Evolutionary conservation across 2,888 invertebrate genomes (phyloP).

Genomic region (Scaptodrosophila latifasciaeformis): DNA sequence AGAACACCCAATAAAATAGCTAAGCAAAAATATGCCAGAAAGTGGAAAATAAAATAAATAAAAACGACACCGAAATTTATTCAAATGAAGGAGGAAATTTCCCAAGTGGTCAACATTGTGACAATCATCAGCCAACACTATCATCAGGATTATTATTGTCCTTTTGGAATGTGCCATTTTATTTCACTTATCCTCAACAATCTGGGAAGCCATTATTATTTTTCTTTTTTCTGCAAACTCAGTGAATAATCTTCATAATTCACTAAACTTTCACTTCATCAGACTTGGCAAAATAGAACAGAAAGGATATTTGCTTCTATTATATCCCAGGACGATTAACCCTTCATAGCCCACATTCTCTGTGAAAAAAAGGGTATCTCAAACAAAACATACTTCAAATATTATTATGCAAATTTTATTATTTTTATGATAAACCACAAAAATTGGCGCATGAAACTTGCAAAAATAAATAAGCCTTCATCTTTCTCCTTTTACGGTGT

Average conservation of each 20-base stretch:
- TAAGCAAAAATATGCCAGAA: too few relatives aligned
- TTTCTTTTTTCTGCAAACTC: constrained; percentile 20
- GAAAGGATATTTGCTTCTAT: constrained; percentile 18
- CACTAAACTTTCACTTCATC: constrained; percentile 67
- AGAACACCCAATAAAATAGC: too few relatives aligned
- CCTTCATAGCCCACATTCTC: too few relatives aligned
- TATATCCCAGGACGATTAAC: too few relatives aligned
- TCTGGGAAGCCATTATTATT: constrained; percentile 23
- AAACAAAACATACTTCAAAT: constrained; percentile 51
- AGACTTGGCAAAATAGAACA: constrained; percentile 24
- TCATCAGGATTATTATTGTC: too few relatives aligned
- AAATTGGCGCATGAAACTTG: constrained; percentile 46
- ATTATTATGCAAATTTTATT: constrained; percentile 71
- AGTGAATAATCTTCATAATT: constrained; percentile 51
- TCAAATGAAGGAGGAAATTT: background rate
- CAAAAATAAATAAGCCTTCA: constrained; percentile 34
- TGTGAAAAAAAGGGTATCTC: constrained; percentile 11
- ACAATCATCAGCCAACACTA: constrained; percentile 30
- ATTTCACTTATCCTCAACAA: constrained; percentile 1
- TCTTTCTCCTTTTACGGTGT: background rate
- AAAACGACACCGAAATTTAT: too few relatives aligned
- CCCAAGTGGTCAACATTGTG: constrained; percentile 37
- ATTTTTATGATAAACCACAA: constrained; percentile 66
- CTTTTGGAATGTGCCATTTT: constrained; percentile 12
- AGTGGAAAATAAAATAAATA: too few relatives aligned